Conservation (phyloP, 2,113 vertebrate genomes). For the Pardalotus punctatus region DNA sequence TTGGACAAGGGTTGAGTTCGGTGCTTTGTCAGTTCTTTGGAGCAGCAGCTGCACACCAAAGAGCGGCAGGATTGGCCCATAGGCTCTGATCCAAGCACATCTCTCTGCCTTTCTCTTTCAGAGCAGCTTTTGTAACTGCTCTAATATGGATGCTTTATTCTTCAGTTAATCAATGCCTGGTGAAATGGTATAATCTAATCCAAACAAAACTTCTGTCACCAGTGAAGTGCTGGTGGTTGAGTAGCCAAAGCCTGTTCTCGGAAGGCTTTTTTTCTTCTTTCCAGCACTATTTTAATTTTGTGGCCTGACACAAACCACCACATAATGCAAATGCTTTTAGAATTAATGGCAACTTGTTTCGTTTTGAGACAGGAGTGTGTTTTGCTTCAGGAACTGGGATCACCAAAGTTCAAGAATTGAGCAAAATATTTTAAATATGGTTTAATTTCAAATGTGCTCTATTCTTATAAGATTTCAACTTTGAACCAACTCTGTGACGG, state of each 20-base stretch:
- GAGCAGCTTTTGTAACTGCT: not conserved
- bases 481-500: not conserved
- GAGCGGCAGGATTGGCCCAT: not conserved
- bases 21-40: not conserved
- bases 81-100: not conserved
- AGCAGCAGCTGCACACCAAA: not conserved
- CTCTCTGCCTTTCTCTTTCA: not conserved
- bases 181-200: not conserved
- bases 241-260: not conserved
- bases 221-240: not conserved
- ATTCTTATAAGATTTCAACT: not conserved
- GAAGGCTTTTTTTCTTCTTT: not conserved
- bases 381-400: slow-evolving; percentile 1
- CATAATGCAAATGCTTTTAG: not conserved
- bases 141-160: not conserved
- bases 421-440: not conserved
- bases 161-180: not conserved
- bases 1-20: not conserved
- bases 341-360: not conserved
- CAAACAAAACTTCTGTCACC: slow-evolving; percentile 4
- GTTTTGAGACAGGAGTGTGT: not conserved
- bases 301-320: not conserved
- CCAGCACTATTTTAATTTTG: not conserved
- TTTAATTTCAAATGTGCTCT: not conserved
- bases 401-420: not conserved